Percentiles rank a stretch among this genome's conserved stretches.
phyloP scores from a whole-genome alignment of 2,888 invertebrate species.

The Harpalus rubripes region DNA sequence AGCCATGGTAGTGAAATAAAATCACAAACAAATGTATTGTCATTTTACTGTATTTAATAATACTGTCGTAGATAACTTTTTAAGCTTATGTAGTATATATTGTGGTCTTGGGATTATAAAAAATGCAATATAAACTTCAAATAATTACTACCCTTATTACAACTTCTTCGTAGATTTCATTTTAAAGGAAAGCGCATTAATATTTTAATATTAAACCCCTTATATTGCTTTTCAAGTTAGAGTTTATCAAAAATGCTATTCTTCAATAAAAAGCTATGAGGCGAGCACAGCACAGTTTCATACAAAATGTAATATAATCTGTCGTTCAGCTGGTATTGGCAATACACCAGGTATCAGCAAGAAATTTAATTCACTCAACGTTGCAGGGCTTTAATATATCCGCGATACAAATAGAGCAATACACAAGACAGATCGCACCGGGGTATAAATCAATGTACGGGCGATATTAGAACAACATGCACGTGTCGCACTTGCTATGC shows the following conservation, averaged over 20 bases:
- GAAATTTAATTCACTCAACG: slow-evolving; percentile 45
- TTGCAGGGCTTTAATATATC: slow-evolving; percentile 29
- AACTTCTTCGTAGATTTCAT: background rate
- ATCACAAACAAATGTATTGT: too few species aligned
- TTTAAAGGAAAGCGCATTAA: background rate
- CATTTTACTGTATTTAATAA: too few species aligned
- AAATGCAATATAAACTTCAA: background rate
- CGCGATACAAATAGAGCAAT: slow-evolving; percentile 14
- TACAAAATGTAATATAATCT: slow-evolving; percentile 20
- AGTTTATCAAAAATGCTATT: background rate
- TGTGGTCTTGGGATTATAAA: background rate
- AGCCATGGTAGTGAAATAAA: too few species aligned
- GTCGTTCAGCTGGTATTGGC: slow-evolving; percentile 20
- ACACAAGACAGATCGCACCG: background rate
- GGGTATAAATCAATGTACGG: slow-evolving; percentile 9
- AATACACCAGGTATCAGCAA: slow-evolving; percentile 24
- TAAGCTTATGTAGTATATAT: too few species aligned
- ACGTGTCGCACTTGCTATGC: background rate
- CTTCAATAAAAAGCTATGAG: background rate
- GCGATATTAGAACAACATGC: slow-evolving; percentile 38
- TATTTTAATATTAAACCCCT: background rate
- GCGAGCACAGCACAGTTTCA: background rate
- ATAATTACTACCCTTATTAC: background rate
- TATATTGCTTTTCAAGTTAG: background rate
- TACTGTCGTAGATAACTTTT: too few species aligned